phyloP scores from a whole-genome alignment of 2,797 vertebrate species.

The Melanotaenia trifasciata region DNA sequence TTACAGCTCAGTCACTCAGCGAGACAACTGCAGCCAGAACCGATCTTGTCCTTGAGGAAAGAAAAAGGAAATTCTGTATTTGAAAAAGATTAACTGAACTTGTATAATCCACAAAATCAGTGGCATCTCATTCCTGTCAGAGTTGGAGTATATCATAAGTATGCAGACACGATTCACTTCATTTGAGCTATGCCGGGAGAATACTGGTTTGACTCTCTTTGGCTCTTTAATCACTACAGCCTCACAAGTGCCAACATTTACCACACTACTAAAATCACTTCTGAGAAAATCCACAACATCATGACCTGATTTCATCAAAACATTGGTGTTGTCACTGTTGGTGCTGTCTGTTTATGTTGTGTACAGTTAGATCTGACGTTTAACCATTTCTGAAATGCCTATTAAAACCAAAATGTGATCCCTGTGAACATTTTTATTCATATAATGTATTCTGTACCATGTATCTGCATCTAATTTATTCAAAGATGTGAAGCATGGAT shows the following conservation, averaged over 20 bases:
- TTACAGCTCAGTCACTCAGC: constrained; percentile 61
- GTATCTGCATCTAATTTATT: constrained; percentile 44
- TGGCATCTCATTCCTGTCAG: constrained; percentile 25
- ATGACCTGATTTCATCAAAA: constrained; percentile 31
- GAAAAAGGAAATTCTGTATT: constrained; percentile 38
- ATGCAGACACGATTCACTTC: constrained; percentile 8
- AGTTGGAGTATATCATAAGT: constrained; percentile 20
- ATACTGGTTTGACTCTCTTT: constrained; percentile 20
- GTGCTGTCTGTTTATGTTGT: constrained; percentile 17
- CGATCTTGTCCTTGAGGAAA: constrained; percentile 58
- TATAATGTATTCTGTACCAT: constrained; percentile 37
- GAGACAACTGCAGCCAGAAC: constrained; percentile 57
- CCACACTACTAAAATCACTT: constrained; percentile 4
- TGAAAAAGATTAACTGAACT: constrained; percentile 34
- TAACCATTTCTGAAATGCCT: background rate
- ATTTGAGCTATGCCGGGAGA: constrained; percentile 11
- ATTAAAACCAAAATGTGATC: constrained; percentile 21
- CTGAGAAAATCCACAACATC: constrained; percentile 32
- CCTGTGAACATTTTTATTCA: constrained; percentile 39
- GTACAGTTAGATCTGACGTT: constrained; percentile 17
- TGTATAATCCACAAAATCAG: constrained; percentile 42
- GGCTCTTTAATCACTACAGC: constrained; percentile 22
- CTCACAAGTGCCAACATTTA: constrained; percentile 22
- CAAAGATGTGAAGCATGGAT: constrained; percentile 35
- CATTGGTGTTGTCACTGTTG: constrained; percentile 16